A percentile compares a stretch with the other conserved stretches of the same genome.
Conservation (phyloP, 1,140 invertebrate genomes). For the Oryzaephilus surinamensis region DNA sequence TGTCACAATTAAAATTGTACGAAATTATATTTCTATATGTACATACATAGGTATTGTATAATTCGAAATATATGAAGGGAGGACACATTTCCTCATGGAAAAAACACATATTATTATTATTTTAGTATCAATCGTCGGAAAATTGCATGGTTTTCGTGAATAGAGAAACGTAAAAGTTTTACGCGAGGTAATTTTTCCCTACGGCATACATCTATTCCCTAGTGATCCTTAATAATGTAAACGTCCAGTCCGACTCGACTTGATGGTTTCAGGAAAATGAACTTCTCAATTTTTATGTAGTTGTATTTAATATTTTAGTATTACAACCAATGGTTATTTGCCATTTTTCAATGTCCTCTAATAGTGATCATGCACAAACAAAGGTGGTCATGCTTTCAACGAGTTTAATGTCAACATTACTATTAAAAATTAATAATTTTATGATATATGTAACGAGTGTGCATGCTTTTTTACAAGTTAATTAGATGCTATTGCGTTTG, state of each 20-base stretch:
- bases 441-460: too few species aligned
- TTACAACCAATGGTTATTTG: conserved; percentile 8
- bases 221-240: conserved; percentile 23
- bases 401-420: too few species aligned
- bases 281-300: conserved; percentile 28
- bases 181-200: conserved; percentile 25
- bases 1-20: too few species aligned
- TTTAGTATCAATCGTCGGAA: conserved; percentile 24
- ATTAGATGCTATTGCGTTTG: too few species aligned
- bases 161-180: conserved; percentile 23
- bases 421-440: too few species aligned
- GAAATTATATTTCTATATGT: too few species aligned
- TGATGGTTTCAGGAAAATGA: conserved; percentile 25
- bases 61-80: too few species aligned
- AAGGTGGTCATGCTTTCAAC: not conserved
- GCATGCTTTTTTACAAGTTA: too few species aligned
- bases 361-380: not conserved
- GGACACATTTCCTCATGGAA: too few species aligned
- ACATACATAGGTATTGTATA: too few species aligned
- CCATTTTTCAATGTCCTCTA: conserved; percentile 17
- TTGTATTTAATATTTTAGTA: conserved; percentile 21
- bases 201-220: conserved; percentile 18
- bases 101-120: conserved; percentile 22
- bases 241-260: conserved; percentile 21
- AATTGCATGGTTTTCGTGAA: conserved; percentile 18